Evolutionary conservation across 1,140 invertebrate species (phyloP).

Genomic region (fruit fly (Drosophila melanogaster)): Release_6_plus_ISO1_MT NT_033779.5:19585001-19585500

Average conservation of each 20-base stretch:
- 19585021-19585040: constrained; percentile 37
- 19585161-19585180: constrained; percentile 33
- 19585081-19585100: neutral
- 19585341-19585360: constrained; percentile 74
- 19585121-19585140: constrained; percentile 12
- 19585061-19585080: neutral
- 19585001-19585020: constrained; percentile 11
- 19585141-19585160: constrained; percentile 55
- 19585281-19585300: constrained; percentile 56
- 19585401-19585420: constrained; percentile 84
- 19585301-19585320: constrained; percentile 51
- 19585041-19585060: constrained; percentile 27
- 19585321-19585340: constrained; percentile 59
- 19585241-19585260: constrained; percentile 51
- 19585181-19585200: constrained; percentile 54
- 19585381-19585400: constrained; percentile 84
- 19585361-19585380: constrained; percentile 60
- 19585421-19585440: constrained; percentile 85
- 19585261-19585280: constrained; percentile 48
- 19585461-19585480: constrained; percentile 85
- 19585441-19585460: constrained; percentile 84
- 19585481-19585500: constrained; percentile 85
- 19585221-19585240: constrained; percentile 5
- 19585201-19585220: constrained; percentile 50
- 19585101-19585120: neutral